Evolutionary conservation across 2,888 invertebrate species (phyloP).

Genomic region (Erynnis tages): DNA sequence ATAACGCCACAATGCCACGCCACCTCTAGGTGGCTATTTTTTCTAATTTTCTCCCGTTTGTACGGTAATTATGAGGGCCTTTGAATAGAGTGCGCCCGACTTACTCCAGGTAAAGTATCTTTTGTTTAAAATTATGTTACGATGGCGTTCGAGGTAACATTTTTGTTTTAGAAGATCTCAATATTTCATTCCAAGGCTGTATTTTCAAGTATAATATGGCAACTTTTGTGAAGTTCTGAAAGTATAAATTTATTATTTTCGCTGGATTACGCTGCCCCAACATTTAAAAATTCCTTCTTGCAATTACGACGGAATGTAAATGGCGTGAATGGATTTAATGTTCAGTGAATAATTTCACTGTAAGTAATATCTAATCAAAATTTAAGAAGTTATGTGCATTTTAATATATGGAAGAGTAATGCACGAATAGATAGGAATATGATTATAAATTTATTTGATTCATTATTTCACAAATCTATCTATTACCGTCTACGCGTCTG

Average conservation of each 20-base stretch:
- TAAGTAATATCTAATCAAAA: neutral
- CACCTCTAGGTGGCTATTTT: slow-evolving; percentile 19
- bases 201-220: slow-evolving; percentile 6
- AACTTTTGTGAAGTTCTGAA: slow-evolving; percentile 7
- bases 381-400: neutral
- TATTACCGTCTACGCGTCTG: too few relatives aligned
- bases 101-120: slow-evolving; percentile 3
- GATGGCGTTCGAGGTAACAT: slow-evolving; percentile 2
- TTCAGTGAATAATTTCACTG: neutral
- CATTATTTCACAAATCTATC: too few relatives aligned
- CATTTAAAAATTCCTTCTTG: slow-evolving; percentile 4
- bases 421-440: too few relatives aligned
- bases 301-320: slow-evolving; percentile 5
- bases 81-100: slow-evolving; percentile 4
- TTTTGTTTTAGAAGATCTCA: slow-evolving; percentile 1
- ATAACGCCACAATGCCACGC: slow-evolving; percentile 13
- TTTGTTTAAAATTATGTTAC: slow-evolving; percentile 10
- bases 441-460: too few relatives aligned
- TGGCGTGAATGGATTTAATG: slow-evolving; percentile 6
- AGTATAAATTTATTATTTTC: slow-evolving; percentile 13
- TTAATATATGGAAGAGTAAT: too few relatives aligned
- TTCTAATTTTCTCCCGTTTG: slow-evolving; percentile 22
- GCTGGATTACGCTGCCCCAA: slow-evolving; percentile 6
- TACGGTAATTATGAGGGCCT: slow-evolving; percentile 18
- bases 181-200: neutral